These are phyloP conservation scores for Silurus lanzhouensis DNA, from an alignment of 2,797 vertebrate genomes.

Conservation along the genomic window DNA sequence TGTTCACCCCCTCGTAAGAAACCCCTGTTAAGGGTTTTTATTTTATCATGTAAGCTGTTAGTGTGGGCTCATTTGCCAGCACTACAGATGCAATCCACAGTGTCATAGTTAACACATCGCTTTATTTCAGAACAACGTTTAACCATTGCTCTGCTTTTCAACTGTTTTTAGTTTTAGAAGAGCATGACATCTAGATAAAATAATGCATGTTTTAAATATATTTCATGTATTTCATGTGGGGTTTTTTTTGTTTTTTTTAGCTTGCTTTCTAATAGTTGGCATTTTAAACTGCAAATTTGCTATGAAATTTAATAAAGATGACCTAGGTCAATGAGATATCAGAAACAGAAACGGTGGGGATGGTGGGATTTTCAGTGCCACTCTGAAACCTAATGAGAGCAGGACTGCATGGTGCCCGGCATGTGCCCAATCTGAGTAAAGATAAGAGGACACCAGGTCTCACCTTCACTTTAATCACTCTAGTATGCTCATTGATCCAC, in stretches of 20 bases:
- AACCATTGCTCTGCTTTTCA: background rate
- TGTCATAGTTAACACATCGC: background rate
- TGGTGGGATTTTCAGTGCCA: background rate
- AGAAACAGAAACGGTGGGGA: background rate
- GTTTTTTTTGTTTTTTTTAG: background rate
- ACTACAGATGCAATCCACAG: slow-evolving; percentile 5
- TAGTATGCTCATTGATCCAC: slow-evolving; percentile 35
- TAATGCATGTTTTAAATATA: too few species aligned
- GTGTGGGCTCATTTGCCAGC: background rate
- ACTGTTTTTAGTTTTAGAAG: background rate
- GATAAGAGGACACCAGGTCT: slow-evolving; percentile 42
- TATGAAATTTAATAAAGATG: background rate
- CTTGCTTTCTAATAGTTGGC: background rate
- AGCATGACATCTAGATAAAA: too few species aligned
- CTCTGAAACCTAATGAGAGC: slow-evolving; percentile 29
- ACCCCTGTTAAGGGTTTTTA: background rate
- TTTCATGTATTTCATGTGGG: too few species aligned
- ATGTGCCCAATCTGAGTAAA: slow-evolving; percentile 10
- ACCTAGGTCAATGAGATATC: background rate
- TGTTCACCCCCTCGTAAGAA: background rate
- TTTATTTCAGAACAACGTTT: background rate
- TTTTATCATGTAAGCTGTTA: background rate
- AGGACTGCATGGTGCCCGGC: slow-evolving; percentile 3
- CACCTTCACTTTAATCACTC: slow-evolving; percentile 34
- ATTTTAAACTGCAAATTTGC: background rate